Base-by-base conservation (phyloP, 2,888 invertebrate species). In the Didymodactylos carnosus region DNA sequence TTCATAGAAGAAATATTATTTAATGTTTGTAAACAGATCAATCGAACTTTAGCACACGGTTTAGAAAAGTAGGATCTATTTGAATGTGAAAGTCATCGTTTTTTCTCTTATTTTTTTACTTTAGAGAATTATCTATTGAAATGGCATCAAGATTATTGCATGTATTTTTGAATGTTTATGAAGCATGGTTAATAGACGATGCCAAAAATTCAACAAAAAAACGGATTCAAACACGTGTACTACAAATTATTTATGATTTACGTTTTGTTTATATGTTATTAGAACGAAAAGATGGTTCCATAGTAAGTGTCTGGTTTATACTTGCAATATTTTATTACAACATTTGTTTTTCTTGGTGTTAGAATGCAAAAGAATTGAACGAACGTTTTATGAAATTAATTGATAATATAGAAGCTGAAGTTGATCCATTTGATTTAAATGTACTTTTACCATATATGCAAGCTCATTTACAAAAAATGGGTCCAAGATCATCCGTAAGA, bases 371-470 rank as follows among this genome's bases (percentile, higher is more conserved):
- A 35, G 62, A 62, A 35, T n/a, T 62, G 1, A 62, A 62, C 35
- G 62, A 62, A 35, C 35, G 62, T 19, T 62, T 62, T 62, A 35
- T n/a, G 16, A 62, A 35, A 62, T n/a, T 62, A 62, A 35, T 62
- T 35, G 62, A 62, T 35, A 62, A 29, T 35, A 62, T 74, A 35
- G 74, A 74, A 53, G 39, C 40, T 16, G 43, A 71, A 23, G 69
- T 74, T 16, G 74, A 74, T 74, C 74, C 74, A 40, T 74, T 74
- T 53, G 74, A 74, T 41, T 72, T 43, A 71, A 71, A 74, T 40
- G 71, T 74, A 41, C 71, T 71, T 39, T 39, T 71, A 8, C 74
- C 74, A 23, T 74, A 71, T 69, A 51, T 74, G 39, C 74, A 74
- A 62, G 43, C 41, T 39, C 71, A 74, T 39, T 16, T 74, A 46